Conservation (phyloP, 2,797 vertebrate genomes). For the Lacerta viridis region DNA sequence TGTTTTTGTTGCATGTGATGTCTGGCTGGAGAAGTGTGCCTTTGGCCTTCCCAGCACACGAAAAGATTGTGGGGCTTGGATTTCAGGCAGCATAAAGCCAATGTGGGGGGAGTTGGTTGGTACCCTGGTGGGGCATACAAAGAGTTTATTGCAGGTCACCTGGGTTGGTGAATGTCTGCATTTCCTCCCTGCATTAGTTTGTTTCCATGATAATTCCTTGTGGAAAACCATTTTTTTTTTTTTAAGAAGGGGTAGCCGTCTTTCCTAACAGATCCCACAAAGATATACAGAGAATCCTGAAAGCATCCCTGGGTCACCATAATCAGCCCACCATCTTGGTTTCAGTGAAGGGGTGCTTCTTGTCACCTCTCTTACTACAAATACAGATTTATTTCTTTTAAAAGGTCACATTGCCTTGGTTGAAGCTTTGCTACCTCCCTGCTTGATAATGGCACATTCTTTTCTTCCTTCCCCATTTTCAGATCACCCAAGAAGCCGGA, state of each 20-base stretch:
- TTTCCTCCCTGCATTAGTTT: neutral
- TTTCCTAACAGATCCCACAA: neutral
- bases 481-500: constrained; percentile 97
- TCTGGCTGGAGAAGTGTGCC: neutral
- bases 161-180: neutral
- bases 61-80: neutral
- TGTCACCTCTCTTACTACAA: neutral
- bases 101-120: neutral
- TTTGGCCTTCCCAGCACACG: neutral
- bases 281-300: neutral
- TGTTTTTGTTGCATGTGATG: neutral
- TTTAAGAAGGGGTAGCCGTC: neutral
- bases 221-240: neutral
- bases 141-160: neutral
- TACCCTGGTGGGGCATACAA: neutral
- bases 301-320: neutral
- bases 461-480: constrained; percentile 28
- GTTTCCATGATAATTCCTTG: neutral
- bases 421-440: neutral
- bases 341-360: neutral
- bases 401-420: neutral
- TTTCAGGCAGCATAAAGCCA: neutral
- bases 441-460: rapidly evolving
- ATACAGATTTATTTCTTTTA: too few relatives aligned
- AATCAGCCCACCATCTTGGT: neutral